Conservation (phyloP, 2,797 vertebrate species). For the Galaxias olidus region DNA sequence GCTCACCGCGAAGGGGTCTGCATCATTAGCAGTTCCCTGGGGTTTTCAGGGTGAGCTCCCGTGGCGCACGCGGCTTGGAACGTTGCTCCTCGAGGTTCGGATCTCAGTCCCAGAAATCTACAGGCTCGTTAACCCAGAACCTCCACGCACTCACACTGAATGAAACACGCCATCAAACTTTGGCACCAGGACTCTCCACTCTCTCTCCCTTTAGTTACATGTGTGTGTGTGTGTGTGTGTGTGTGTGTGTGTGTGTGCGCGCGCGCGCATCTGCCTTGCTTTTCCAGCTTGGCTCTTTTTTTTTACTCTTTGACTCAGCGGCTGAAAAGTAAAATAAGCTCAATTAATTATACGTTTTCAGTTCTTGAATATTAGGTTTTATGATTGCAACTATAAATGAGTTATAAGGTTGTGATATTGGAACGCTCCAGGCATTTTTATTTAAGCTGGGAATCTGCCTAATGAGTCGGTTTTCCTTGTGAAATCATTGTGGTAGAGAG, state of each 20-base stretch:
- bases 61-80: slow-evolving; percentile 29
- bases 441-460: slow-evolving; percentile 1
- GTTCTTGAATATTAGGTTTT: slow-evolving; percentile 15
- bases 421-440: neutral
- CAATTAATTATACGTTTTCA: slow-evolving; percentile 8
- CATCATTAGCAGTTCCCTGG: slow-evolving; percentile 28
- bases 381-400: slow-evolving; percentile 2
- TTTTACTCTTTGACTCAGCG: too few species aligned
- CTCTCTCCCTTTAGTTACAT: slow-evolving; percentile 6
- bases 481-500: too few species aligned
- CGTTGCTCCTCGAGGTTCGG: slow-evolving; percentile 20
- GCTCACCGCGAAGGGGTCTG: slow-evolving; percentile 5
- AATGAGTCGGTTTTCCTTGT: too few species aligned
- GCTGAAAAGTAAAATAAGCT: neutral
- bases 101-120: slow-evolving; percentile 14
- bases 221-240: neutral
- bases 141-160: slow-evolving; percentile 26
- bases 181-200: slow-evolving; percentile 13
- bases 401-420: neutral
- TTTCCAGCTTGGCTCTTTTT: too few species aligned
- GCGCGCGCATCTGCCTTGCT: too few species aligned
- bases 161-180: slow-evolving; percentile 1
- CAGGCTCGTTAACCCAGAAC: slow-evolving; percentile 20
- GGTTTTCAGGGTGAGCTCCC: slow-evolving; percentile 33
- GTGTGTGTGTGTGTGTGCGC: too few species aligned